Conservation (phyloP, 2,888 invertebrate genomes). For the Scaptomyza cyrtandrae region DNA sequence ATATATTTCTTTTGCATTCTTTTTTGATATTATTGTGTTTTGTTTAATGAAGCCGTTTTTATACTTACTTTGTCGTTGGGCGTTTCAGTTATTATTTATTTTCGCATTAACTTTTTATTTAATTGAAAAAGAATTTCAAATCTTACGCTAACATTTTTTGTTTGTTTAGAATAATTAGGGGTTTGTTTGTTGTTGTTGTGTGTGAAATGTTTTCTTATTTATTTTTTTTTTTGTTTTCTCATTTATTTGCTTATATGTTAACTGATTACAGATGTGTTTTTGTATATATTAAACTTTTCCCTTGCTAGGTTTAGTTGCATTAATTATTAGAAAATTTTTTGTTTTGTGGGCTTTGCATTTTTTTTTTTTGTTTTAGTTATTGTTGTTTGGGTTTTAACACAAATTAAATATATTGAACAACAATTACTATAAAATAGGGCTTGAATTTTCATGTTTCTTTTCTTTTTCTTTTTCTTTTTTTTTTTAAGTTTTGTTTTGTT, state of each 20-base stretch:
- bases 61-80: conserved; percentile 75
- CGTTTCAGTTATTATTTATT: conserved; percentile 40
- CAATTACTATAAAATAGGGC: conserved; percentile 53
- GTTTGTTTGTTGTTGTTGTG: conserved; percentile 40
- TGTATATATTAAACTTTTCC: conserved; percentile 15
- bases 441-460: conserved; percentile 48
- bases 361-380: conserved; percentile 17
- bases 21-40: conserved; percentile 20
- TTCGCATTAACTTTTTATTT: conserved; percentile 45
- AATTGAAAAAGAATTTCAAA: conserved; percentile 64
- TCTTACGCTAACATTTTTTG: conserved; percentile 75
- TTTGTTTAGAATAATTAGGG: conserved; percentile 62
- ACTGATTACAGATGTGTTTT: conserved; percentile 37
- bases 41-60: conserved; percentile 50
- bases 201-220: conserved; percentile 44
- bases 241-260: conserved; percentile 33
- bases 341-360: conserved; percentile 43
- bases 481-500: conserved; percentile 41
- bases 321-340: conserved; percentile 36
- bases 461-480: conserved; percentile 37
- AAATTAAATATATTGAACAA: conserved; percentile 54
- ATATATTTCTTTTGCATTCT: conserved; percentile 19
- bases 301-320: conserved; percentile 45
- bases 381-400: conserved; percentile 49
- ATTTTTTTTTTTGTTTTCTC: conserved; percentile 25